Evolutionary conservation across 2,888 invertebrate genomes (phyloP).

Genomic region (Cremastobaeus sp.): DNA sequence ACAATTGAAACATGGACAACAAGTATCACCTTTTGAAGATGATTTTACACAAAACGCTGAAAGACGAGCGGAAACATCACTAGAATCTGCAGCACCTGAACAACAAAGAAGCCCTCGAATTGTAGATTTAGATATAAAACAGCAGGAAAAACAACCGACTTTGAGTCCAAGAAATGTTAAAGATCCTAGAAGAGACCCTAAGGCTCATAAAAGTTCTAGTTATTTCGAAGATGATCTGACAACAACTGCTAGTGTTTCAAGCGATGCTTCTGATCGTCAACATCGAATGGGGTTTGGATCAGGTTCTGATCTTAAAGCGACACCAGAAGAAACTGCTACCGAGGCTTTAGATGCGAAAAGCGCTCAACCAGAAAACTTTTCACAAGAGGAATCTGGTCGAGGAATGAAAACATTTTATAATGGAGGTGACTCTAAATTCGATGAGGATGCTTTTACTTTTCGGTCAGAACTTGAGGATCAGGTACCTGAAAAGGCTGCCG

Average conservation of each 20-base stretch:
- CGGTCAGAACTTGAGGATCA: conserved; percentile 74
- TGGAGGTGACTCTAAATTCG: conserved; percentile 72
- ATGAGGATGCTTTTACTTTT: conserved; percentile 73
- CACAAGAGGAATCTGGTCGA: conserved; percentile 66
- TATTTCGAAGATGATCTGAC: conserved; percentile 82
- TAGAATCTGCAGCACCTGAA: conserved; percentile 67
- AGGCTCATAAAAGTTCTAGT: conserved; percentile 66
- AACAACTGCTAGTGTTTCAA: conserved; percentile 76
- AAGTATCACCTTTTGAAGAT: conserved; percentile 82
- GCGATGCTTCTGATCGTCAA: conserved; percentile 71
- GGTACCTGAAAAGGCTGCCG: conserved; percentile 71
- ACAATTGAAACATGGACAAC: conserved; percentile 72
- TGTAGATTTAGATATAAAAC: conserved; percentile 47
- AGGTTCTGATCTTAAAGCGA: conserved; percentile 70
- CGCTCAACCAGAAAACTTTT: conserved; percentile 66
- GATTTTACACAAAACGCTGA: conserved; percentile 81
- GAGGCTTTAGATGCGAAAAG: conserved; percentile 64
- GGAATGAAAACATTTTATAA: conserved; percentile 72
- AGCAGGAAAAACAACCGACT: conserved; percentile 64
- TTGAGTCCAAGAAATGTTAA: conserved; percentile 68
- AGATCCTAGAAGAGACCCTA: conserved; percentile 66
- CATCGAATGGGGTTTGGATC: conserved; percentile 64
- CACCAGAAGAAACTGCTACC: conserved; percentile 71
- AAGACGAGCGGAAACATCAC: conserved; percentile 65
- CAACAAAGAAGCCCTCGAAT: conserved; percentile 65